phyloP scores from a whole-genome alignment of 1,140 invertebrate genomes.

The Agrilus planipennis region DNA sequence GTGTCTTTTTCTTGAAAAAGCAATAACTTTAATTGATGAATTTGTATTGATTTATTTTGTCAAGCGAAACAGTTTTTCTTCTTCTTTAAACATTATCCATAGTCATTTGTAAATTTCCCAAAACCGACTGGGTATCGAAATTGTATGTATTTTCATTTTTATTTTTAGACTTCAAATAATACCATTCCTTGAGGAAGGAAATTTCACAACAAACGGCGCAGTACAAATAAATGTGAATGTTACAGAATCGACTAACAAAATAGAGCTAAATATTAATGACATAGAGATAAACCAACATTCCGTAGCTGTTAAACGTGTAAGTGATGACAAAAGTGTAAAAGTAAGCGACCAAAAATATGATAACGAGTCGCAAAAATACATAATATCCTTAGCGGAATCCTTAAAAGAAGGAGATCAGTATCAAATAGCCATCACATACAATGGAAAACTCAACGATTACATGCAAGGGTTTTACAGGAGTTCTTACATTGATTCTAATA shows the following conservation, averaged over 20 bases:
- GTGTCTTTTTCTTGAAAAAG: too few relatives aligned
- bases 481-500: conserved; percentile 43
- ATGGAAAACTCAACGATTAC: conserved; percentile 34
- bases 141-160: conserved; percentile 2
- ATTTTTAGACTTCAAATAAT: conserved; percentile 24
- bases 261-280: conserved; percentile 24
- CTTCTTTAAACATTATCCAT: too few relatives aligned
- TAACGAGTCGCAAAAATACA: conserved; percentile 21
- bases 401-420: conserved; percentile 20
- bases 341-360: conserved; percentile 42
- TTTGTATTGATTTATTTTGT: too few relatives aligned
- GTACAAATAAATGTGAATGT: conserved; percentile 22
- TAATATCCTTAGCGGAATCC: conserved; percentile 16
- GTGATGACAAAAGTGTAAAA: conserved; percentile 77
- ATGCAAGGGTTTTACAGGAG: conserved; percentile 72
- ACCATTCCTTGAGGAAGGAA: conserved; percentile 19
- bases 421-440: conserved; percentile 20
- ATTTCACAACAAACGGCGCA: conserved; percentile 23
- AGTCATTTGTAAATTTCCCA: too few relatives aligned
- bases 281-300: conserved; percentile 25
- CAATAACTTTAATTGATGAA: too few relatives aligned
- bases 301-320: conserved; percentile 83
- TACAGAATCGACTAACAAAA: conserved; percentile 20
- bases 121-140: too few relatives aligned
- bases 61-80: too few relatives aligned